Evolutionary conservation across 2,797 vertebrate species (phyloP).

Genomic region (Alcedo quadribrachys): DNA sequence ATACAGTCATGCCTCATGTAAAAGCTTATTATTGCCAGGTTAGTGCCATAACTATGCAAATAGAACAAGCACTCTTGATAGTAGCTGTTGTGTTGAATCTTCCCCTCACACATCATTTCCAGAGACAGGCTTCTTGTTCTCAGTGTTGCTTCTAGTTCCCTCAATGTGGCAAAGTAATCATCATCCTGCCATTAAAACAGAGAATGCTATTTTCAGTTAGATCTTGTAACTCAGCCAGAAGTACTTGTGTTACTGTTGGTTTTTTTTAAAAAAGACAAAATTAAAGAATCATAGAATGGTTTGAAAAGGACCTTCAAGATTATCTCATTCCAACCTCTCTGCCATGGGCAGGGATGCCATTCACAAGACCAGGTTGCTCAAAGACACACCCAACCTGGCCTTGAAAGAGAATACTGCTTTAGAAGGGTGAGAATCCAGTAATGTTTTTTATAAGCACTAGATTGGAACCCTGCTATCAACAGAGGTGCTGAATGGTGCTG

Average conservation of each 20-base stretch:
- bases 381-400: neutral
- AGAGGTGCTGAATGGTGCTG: neutral
- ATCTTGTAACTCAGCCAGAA: neutral
- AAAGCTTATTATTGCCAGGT: constrained; percentile 92
- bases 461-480: neutral
- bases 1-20: constrained; percentile 90
- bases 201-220: neutral
- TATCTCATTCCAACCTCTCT: neutral
- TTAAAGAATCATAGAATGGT: neutral
- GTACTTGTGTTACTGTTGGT: neutral
- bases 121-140: constrained; percentile 79
- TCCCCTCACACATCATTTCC: constrained; percentile 82
- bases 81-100: constrained; percentile 77
- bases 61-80: constrained; percentile 95
- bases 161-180: constrained; percentile 89
- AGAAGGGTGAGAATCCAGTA: neutral
- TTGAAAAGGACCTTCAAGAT: neutral
- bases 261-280: neutral
- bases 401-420: neutral
- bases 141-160: constrained; percentile 86
- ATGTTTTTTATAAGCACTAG: neutral
- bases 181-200: constrained; percentile 77
- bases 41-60: constrained; percentile 89
- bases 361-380: neutral
- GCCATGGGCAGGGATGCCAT: neutral